Base-by-base conservation (phyloP, 2,113 vertebrate species). In the Corydoras maculifer region DNA sequence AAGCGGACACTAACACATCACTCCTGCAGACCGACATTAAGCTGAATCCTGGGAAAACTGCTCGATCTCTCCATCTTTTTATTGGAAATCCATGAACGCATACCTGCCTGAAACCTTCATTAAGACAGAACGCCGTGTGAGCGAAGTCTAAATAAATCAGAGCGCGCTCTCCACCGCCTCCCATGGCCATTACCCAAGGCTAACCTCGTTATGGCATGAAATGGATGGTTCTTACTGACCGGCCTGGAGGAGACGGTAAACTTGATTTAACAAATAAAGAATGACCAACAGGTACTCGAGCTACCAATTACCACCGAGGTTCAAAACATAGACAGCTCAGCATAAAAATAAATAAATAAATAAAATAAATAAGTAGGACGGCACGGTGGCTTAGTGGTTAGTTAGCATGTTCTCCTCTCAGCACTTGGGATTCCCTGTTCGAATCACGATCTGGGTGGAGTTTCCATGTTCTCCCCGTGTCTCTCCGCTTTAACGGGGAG, bases 31-130 rank as follows among this genome's bases (percentile, higher is more conserved):
- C n/a, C 29, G 8, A 15, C 29, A 35, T 8, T 43, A 49, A 66
- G 13, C n/a, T 51, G 43, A 10, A 71, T 15, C 35, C 12, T 11
- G 15, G 14, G n/a, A 49, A 58, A 18, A 15, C 5, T 43, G 55
- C 9, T 64, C 68, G 74, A 68, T 11, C 29, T 77, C 72, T 80
- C 66, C 57, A 65, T 77, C 62, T 65, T 65, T 25, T 69, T 50
- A 77, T 75, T 66, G 72, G 75, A 77, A 80, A 80, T 80, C 75
- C 53, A 77, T 64, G 66, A 60, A 65, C 61, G 55, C 62, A 66
- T 69, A 72, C 69, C 65, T 30, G 69, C 29, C 65, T 31, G 57
- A 48, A 77, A 72, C 58, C 62, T 58, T 74, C 65, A 72, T 77
- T 75, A 69, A 65, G 58, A 77, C 75, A 60, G 54, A 79, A 62